Conservation (phyloP, 2,888 invertebrate species). For the Mesorhabditis spiculigera region DNA sequence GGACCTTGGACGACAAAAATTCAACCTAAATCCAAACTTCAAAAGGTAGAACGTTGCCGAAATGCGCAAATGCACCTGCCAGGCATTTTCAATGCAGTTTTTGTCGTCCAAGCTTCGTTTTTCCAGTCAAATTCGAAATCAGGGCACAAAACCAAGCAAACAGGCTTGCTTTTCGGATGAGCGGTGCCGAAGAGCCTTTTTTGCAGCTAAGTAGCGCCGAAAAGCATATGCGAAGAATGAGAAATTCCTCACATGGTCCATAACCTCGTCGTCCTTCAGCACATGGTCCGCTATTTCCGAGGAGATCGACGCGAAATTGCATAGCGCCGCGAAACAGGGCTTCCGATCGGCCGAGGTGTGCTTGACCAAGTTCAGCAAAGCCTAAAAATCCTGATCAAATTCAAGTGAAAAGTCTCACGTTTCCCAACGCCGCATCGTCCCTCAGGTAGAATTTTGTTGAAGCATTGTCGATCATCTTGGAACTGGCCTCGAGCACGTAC, state of each 20-base stretch:
- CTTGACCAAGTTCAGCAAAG: conserved; percentile 30
- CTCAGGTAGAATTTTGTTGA: conserved; percentile 24
- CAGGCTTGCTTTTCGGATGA: background rate
- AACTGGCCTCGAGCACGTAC: conserved; percentile 29
- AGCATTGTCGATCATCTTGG: conserved; percentile 38
- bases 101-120: too few species aligned
- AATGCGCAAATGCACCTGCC: too few species aligned
- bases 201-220: too few species aligned
- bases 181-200: background rate
- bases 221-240: too few species aligned
- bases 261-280: conserved; percentile 19
- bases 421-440: conserved; percentile 28
- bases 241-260: background rate
- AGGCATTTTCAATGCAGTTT: too few species aligned
- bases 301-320: conserved; percentile 40
- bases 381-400: conserved; percentile 17
- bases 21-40: too few species aligned
- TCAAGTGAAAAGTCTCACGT: conserved; percentile 15
- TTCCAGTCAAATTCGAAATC: too few species aligned
- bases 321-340: conserved; percentile 33
- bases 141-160: too few species aligned
- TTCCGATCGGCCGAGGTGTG: conserved; percentile 33
- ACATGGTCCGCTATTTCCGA: conserved; percentile 31
- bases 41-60: too few species aligned
- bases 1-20: too few species aligned